phyloP scores from a whole-genome alignment of 2,797 vertebrate species.

The Graptemys geographica region DNA sequence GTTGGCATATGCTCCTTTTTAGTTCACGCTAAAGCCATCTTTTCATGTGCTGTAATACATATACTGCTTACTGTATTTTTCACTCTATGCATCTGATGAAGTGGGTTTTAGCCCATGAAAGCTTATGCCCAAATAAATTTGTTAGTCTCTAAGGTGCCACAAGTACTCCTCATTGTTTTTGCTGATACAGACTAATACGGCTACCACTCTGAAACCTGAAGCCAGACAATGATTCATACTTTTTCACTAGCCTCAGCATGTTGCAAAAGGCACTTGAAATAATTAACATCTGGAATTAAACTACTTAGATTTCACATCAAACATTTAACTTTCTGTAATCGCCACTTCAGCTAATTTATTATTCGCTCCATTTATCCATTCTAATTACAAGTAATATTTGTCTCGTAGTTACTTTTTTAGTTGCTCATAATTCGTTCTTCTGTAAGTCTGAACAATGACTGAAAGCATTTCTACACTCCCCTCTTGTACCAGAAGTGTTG shows the following conservation, averaged over 20 bases:
- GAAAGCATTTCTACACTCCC: slow-evolving; percentile 56
- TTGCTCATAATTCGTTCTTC: slow-evolving; percentile 66
- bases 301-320: slow-evolving; percentile 72
- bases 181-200: no score
- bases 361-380: slow-evolving; percentile 61
- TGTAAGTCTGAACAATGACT: slow-evolving; percentile 34
- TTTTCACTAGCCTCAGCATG: slow-evolving; percentile 67
- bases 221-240: slow-evolving; percentile 68
- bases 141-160: no score
- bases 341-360: slow-evolving; percentile 71
- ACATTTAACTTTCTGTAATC: slow-evolving; percentile 69
- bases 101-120: no score
- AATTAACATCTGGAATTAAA: slow-evolving; percentile 76
- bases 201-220: background rate
- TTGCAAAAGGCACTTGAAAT: slow-evolving; percentile 70
- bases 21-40: slow-evolving; percentile 49
- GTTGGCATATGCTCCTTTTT: slow-evolving; percentile 39
- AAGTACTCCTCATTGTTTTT: no score
- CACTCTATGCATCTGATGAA: no score
- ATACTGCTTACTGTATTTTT: no score
- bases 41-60: no score
- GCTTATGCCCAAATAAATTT: no score
- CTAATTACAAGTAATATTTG: slow-evolving; percentile 28
- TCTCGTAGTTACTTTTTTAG: slow-evolving; percentile 46
- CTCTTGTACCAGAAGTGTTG: slow-evolving; percentile 18